Base-by-base conservation (phyloP, 2,113 vertebrate species). In the Ondatra zibethicus region DNA sequence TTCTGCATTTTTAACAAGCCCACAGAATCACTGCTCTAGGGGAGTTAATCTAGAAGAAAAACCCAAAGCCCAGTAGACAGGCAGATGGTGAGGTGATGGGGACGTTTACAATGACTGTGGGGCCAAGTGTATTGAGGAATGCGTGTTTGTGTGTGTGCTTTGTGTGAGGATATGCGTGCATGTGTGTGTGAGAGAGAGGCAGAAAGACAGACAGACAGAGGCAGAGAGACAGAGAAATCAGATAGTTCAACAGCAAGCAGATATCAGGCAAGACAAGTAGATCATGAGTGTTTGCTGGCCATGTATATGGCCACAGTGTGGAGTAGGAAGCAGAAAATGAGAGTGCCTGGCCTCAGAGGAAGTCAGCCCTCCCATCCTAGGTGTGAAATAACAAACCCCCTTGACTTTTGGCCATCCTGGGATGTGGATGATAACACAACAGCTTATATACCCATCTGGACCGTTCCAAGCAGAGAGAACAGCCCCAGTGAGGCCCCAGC, bases 41-140 rank as follows among this genome's bases (percentile, higher is more conserved):
- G 58, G 93, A 93, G 82, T 94, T 36, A 91, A 82, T 93, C 58
- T 73, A 63, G 36, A 92, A 93, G 72, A 95, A 96, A 94, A 93
- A 61, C 21, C 45, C 42, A 77, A 93, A 94, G 55, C 31, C 80
- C 45, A 42, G 27, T 36, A 8, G 68, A 81, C 36, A 89, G 1
- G 25, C 73, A 23, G 47, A 86, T 33, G 13, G 42, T 14, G 58
- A 42, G n/a, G 31, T 29, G 45, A 70, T 6, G 21, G 33, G 1
- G 2, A 31, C 31, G n/a, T 25, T 63, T 47, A 52, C 1, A 12
- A 25, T 63, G n/a, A 33, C 73, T 66, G 7, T 65, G 33, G 61
- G 4, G 4, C 25, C 29, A 31, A 47, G 77, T 66, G 21, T 68
- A 61, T 19, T 21, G 10, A 16, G 14, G 16, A 27, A 12, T 88